Evolutionary conservation across 2,888 invertebrate genomes (phyloP).

Genomic region (Archips crataeganus): DNA sequence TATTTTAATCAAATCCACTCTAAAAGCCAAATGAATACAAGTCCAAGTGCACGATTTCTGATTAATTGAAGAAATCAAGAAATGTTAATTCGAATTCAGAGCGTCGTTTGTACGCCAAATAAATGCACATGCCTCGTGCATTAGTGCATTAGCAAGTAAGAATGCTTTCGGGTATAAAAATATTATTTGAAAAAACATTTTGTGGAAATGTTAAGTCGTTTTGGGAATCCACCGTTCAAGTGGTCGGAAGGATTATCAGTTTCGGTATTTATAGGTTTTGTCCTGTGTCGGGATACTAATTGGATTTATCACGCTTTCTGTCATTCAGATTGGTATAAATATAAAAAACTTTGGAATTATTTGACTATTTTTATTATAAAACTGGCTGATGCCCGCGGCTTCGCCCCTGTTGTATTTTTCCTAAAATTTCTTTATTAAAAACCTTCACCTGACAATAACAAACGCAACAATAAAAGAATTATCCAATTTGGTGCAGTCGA

Average conservation of each 20-base stretch:
- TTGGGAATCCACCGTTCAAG: constrained; percentile 9
- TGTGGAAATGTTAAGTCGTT: constrained; percentile 42
- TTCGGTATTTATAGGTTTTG: constrained; percentile 37
- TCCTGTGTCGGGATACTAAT: constrained; percentile 28
- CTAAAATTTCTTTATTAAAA: too few species aligned
- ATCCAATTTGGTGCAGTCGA: too few species aligned
- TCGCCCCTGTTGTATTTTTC: too few species aligned
- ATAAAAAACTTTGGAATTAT: constrained; percentile 7
- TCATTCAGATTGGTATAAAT: constrained; percentile 22
- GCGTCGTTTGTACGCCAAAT: constrained; percentile 7
- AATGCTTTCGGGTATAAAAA: constrained; percentile 44
- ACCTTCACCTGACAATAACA: too few species aligned
- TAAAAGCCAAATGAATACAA: background rate
- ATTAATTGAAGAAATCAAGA: background rate
- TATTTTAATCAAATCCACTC: background rate
- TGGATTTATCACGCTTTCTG: constrained; percentile 36
- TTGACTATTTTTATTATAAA: too few species aligned
- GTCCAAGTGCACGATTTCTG: background rate
- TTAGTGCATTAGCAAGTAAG: constrained; percentile 32
- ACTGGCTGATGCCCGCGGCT: too few species aligned
- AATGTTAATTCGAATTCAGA: background rate
- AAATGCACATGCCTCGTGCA: constrained; percentile 22
- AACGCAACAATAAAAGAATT: too few species aligned
- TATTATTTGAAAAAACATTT: constrained; percentile 43
- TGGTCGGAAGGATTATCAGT: constrained; percentile 19